These are phyloP conservation scores for Hippocampus mohnikei DNA, from an alignment of 2,113 vertebrate species.

Conservation along the genomic window DNA sequence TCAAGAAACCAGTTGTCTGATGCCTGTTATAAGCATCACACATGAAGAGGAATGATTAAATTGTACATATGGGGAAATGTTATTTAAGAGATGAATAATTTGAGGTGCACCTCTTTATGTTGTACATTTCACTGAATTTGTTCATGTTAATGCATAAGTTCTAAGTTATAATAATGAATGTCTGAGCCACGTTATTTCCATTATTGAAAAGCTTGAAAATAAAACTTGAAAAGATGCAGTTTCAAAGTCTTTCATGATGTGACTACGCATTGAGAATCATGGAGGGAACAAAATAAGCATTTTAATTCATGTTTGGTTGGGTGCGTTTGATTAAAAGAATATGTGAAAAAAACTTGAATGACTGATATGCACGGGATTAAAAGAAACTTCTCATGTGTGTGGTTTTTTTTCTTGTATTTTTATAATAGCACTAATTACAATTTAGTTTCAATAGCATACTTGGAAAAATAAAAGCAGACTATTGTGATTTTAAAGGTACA, in stretches of 20 bases:
- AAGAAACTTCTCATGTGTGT: no score
- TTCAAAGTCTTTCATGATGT: neutral
- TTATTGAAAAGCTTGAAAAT: slow-evolving; percentile 55
- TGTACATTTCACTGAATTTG: slow-evolving; percentile 51
- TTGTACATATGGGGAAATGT: slow-evolving; percentile 57
- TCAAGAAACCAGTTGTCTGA: neutral
- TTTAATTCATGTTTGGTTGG: neutral
- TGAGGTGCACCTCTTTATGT: slow-evolving; percentile 30
- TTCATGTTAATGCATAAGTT: slow-evolving; percentile 65
- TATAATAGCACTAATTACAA: neutral
- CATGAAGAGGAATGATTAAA: slow-evolving; percentile 60
- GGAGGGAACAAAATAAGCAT: neutral
- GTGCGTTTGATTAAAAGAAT: neutral
- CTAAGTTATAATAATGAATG: slow-evolving; percentile 62
- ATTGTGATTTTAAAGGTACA: neutral
- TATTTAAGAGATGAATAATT: slow-evolving; percentile 68
- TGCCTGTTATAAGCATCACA: neutral
- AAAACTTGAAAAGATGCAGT: slow-evolving; percentile 29
- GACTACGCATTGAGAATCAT: neutral
- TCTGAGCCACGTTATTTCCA: slow-evolving; percentile 52
- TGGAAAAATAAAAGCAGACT: neutral
- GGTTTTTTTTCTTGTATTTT: no score
- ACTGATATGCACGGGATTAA: no score
- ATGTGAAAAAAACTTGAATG: no score
- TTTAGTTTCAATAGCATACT: neutral